Evolutionary conservation across 2,888 invertebrate genomes (phyloP).

Genomic region (Hoplodrina blanda): DNA sequence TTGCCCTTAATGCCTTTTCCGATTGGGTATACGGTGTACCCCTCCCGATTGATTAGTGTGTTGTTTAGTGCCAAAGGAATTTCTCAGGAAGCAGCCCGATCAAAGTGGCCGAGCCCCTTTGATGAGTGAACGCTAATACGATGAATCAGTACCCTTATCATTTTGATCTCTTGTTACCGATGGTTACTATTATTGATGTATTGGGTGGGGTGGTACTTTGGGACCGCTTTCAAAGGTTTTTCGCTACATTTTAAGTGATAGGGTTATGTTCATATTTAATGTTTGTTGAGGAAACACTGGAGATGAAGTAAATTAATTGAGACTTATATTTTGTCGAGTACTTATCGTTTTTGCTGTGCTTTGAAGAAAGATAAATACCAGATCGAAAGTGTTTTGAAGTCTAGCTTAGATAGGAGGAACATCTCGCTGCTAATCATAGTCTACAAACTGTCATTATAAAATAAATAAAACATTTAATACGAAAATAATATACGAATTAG

Average conservation of each 20-base stretch:
- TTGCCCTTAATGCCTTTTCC: constrained; percentile 89
- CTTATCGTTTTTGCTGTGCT: neutral
- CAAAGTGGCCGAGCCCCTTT: constrained; percentile 79
- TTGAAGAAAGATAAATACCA: no score
- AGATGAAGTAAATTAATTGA: constrained; percentile 16
- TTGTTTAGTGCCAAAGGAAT: constrained; percentile 80
- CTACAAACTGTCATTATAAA: constrained; percentile 10
- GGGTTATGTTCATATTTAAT: constrained; percentile 1
- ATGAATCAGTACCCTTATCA: constrained; percentile 77
- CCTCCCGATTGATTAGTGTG: constrained; percentile 86
- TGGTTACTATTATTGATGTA: constrained; percentile 64
- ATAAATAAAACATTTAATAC: constrained; percentile 9
- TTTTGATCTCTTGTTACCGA: constrained; percentile 77
- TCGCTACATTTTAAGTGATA: constrained; percentile 33
- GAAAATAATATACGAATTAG: constrained; percentile 28
- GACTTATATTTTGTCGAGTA: neutral
- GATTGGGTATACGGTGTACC: constrained; percentile 81
- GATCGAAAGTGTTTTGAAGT: neutral
- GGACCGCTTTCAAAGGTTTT: constrained; percentile 35
- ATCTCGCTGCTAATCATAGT: neutral
- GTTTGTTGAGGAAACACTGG: constrained; percentile 21
- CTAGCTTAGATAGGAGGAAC: neutral
- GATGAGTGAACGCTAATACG: constrained; percentile 77
- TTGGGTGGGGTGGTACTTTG: constrained; percentile 41
- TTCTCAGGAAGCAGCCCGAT: constrained; percentile 83